Conservation (phyloP, 1,140 invertebrate genomes). For the Calycopis cecrops region DNA sequence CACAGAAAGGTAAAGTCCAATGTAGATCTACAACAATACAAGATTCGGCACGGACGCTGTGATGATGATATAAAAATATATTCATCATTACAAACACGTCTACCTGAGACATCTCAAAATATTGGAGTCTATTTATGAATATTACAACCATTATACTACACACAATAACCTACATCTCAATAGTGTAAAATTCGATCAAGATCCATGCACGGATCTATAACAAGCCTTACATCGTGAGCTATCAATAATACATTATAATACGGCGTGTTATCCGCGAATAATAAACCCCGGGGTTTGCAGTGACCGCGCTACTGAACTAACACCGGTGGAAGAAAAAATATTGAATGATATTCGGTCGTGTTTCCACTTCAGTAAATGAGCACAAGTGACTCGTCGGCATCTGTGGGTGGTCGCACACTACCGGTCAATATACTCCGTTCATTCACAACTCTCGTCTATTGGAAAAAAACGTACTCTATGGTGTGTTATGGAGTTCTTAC, state of each 20-base stretch:
- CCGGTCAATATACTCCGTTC: slow-evolving; percentile 26
- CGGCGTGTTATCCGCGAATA: slow-evolving; percentile 42
- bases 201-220: not conserved
- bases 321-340: slow-evolving; percentile 32
- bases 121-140: slow-evolving; percentile 10
- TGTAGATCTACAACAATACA: no score
- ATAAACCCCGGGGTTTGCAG: slow-evolving; percentile 48
- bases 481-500: slow-evolving; percentile 14
- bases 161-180: slow-evolving; percentile 11
- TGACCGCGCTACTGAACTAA: slow-evolving; percentile 49
- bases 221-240: slow-evolving; percentile 15
- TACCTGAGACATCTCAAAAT: not conserved
- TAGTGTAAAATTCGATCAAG: slow-evolving; percentile 24
- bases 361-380: slow-evolving; percentile 53
- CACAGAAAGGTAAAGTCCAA: no score
- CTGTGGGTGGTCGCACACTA: slow-evolving; percentile 54
- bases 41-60: no score
- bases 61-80: no score
- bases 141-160: not conserved
- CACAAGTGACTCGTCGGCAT: slow-evolving; percentile 35
- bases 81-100: no score
- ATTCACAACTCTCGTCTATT: slow-evolving; percentile 23
- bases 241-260: slow-evolving; percentile 40
- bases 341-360: slow-evolving; percentile 50
- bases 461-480: not conserved